Evolutionary conservation across 2,888 invertebrate genomes (phyloP).

Genomic region (Caenorhabditis plicata): DNA sequence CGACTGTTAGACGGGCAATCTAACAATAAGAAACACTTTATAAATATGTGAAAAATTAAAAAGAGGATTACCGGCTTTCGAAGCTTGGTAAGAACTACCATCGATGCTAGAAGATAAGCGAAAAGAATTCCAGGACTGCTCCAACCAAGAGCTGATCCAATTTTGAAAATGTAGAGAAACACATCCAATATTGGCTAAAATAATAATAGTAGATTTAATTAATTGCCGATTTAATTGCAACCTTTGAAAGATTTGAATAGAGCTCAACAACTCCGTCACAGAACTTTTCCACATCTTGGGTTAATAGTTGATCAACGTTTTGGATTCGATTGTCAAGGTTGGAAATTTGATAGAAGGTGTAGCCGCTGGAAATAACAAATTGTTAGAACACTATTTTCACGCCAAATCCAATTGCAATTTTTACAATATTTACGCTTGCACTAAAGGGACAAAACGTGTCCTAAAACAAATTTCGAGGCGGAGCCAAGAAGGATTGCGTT

Average conservation of each 20-base stretch:
- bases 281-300: conserved; percentile 95
- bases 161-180: conserved; percentile 84
- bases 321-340: conserved; percentile 90
- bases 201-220: no score
- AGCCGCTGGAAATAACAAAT: conserved; percentile 45
- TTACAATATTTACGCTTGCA: no score
- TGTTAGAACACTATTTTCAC: not conserved
- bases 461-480: no score
- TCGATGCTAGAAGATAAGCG: conserved; percentile 82
- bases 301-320: conserved; percentile 93
- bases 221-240: no score
- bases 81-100: conserved; percentile 76
- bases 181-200: conserved; percentile 91
- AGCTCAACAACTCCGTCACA: conserved; percentile 91
- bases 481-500: no score
- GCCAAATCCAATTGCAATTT: no score
- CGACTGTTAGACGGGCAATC: conserved; percentile 80
- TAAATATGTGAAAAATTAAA: not conserved
- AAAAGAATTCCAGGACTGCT: conserved; percentile 87
- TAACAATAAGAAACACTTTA: conserved; percentile 8
- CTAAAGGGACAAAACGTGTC: no score
- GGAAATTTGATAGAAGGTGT: conserved; percentile 83
- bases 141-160: conserved; percentile 81
- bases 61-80: conserved; percentile 47
- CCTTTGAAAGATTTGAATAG: conserved; percentile 94